Evolutionary conservation across 1,140 invertebrate genomes (phyloP), one percentile per base, ranked within the genome.

Genomic region (Dryas iulia): DNA sequence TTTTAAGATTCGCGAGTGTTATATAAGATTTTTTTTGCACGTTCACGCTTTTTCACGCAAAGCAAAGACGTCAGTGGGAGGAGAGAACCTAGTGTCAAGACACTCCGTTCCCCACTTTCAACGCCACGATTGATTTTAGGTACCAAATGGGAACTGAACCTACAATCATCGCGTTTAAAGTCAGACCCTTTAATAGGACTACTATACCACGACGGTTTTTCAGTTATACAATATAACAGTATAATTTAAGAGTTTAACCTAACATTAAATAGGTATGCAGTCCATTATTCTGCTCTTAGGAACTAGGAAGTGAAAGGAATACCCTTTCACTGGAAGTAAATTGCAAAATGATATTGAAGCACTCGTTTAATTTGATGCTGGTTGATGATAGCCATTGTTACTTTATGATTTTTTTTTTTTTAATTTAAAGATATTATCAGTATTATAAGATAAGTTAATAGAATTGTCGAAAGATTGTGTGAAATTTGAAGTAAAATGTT

Each of bases 241-340:
- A 2, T 18, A 21, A 47, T 47, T 47, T 47, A n/a, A 14, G 10
- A 21, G 8, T 47, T 21, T 18, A 47, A 47, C 18, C 39, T 47
- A 21, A 47, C 18, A 47, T 47, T 47, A 47, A 11, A 52, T 31
- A 60, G 35, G 58, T 53, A 30, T 59, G 33, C 57, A 28, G 7
- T 60, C 18, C 39, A 47, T 47, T 47, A 47, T 47, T 47, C 18
- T 8, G n/a, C 6, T 21, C 18, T 47, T 47, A 47, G 39, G 39
- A 47, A 47, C 39, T 47, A n/a, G 39, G 39, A 47, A 47, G 39
- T 47, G 39, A 47, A 47, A 47, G 39, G 39, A 47, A 14, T 39
- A 52, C 33, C 65, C 65, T 66, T 66, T 66, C 65, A 66, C 65
- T 66, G 39, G 24, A 24, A 54, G 62, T 10, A 33, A 28, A 5